Evolutionary conservation across 2,113 vertebrate species (phyloP), one percentile per base, ranked within the genome.

Genomic region (Macrotus californicus): DNA sequence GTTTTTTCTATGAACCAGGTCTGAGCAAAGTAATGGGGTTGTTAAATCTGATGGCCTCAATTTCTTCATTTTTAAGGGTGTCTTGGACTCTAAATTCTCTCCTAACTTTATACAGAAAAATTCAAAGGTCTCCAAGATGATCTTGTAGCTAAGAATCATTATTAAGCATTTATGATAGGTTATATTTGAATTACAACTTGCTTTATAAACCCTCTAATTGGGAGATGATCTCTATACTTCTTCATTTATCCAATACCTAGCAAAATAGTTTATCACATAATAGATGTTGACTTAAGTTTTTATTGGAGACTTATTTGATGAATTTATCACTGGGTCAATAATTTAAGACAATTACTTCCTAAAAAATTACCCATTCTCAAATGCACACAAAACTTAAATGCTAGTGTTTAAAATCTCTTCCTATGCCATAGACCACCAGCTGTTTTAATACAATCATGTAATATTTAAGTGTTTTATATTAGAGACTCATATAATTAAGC

Each of bases 381-480:
- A 93, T 75, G 24, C 8, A 87, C 59, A 67, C 31, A 80, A 84
- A 93, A 92, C n/a, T 84, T 87, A 93, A 93, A 95, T 31, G 31
- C 26, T 86, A 76, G 61, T 18, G 90, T 92, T 73, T 48, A 79
- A 97, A 91, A 67, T 90, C 11, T 91, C 48, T 80, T 80, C 34
- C 50, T 87, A 54, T 31, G 26, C 12, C 39, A 29, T 85, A 67
- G 91, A 36, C 80, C 80, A 77, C 88, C 89, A 96, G 21, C 73
- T 97, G 77, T 95, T 98, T 95, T 93, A 97, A 85, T 96, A 75
- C 73, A 97, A 94, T 96, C 75, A 73, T 77, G 82, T 81, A 59
- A 80, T 81, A 29, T 91, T 95, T 96, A 97, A 97, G 95, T 96
- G 36, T 92, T 96, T 10, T 48, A 34, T 96, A 89, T 95, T 95